Base-by-base conservation (phyloP, 2,797 vertebrate species). In the Craterocephalus amniculus region DNA sequence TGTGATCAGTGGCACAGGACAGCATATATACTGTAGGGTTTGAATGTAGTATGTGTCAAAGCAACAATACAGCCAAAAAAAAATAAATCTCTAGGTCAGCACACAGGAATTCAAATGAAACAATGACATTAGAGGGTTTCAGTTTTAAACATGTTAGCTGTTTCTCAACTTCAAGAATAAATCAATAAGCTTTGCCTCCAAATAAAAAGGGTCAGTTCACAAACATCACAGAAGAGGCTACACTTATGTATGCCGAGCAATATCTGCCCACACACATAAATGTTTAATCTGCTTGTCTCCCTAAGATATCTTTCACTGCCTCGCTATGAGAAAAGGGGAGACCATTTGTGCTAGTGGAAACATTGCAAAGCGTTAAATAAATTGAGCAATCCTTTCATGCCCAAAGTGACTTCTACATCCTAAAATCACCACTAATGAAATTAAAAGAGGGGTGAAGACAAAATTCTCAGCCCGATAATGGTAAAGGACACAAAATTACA, bases 241-340 rank as follows among this genome's bases (percentile, higher is more conserved):
- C 6, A 26, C 40, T 45, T 18, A 60, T 14, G 27, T 22, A 52
- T n/a, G 20, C 40, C 4, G 29, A 27, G 6, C 26, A 2, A 22
- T 27, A 35, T 38, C 18, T 51, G 27, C n/a, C 29, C 7, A n/a
- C 4, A 3, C 20, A 72, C 45, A 45, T 26, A 10, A 58, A 63
- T 70, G 36, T 56, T 56, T 32, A 16, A 66, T 73, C 31, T 52
- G 27, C 59, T 73, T 6, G 5, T 62, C 18, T 58, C 43, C 20
- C 32, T 20, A 31, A 54, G 13, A 38, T 63, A 26, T 70, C 38
- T 38, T 61, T 6, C 5, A 45, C 31, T 24, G 24, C 10, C 20
- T 45, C 18, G 26, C 22, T 58, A 31, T 54, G 18, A 73, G 31
- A 16, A 6, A 61, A 57, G 22, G 35, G 11, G 22, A 36, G 38